Evolutionary conservation across 2,797 vertebrate species (phyloP).

Genomic region (Pelobates cultripes): DNA sequence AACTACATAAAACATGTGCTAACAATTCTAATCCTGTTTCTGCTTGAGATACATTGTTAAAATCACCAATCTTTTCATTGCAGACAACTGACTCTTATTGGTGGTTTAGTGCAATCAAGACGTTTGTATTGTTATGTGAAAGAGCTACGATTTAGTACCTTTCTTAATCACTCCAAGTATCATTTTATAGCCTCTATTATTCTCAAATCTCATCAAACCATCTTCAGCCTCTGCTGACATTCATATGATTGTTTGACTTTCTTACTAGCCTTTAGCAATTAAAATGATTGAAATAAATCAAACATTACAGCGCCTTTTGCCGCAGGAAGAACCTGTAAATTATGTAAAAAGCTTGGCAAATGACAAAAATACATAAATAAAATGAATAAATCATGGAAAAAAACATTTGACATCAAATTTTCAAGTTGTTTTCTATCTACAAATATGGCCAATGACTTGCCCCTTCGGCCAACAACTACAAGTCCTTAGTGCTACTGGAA

Average conservation of each 20-base stretch:
- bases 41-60: conserved; percentile 2
- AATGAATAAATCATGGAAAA: too few relatives aligned
- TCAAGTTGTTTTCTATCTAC: too few relatives aligned
- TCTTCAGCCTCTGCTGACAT: conserved; percentile 28
- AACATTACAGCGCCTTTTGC: conserved; percentile 13
- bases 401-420: too few relatives aligned
- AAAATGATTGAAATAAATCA: conserved; percentile 47
- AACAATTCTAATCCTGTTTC: conserved; percentile 3
- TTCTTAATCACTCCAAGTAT: conserved; percentile 39
- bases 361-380: too few relatives aligned
- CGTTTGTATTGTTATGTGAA: conserved; percentile 25
- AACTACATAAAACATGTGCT: neutral
- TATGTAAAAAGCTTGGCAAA: conserved; percentile 20
- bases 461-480: too few relatives aligned
- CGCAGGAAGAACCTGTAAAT: conserved; percentile 25
- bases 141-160: conserved; percentile 19
- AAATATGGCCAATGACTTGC: too few relatives aligned
- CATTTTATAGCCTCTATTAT: conserved; percentile 28
- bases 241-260: conserved; percentile 46
- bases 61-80: conserved; percentile 16
- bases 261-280: conserved; percentile 24
- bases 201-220: conserved; percentile 18
- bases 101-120: conserved; percentile 24
- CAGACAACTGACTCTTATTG: conserved; percentile 2
- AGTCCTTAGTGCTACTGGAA: too few relatives aligned